Evolutionary conservation across 2,113 vertebrate genomes (phyloP).

Genomic region (Stigmatopora argus): DNA sequence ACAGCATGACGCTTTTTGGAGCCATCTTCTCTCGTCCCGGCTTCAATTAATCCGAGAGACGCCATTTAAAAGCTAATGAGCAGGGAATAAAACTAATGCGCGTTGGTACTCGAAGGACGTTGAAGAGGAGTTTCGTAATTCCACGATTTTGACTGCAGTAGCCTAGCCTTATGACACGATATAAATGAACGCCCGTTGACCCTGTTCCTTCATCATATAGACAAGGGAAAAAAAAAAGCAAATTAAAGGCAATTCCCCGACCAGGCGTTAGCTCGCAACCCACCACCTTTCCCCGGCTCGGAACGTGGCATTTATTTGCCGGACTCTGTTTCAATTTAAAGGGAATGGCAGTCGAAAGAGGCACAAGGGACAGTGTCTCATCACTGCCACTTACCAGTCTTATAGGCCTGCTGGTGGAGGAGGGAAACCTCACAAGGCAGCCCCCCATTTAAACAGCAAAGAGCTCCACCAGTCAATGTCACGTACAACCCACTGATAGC

Average conservation of each 20-base stretch:
- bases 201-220: conserved; percentile 81
- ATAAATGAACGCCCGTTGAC: conserved; percentile 66
- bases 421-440: conserved; percentile 58
- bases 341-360: conserved; percentile 82
- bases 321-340: conserved; percentile 83
- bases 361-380: conserved; percentile 76
- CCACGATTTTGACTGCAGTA: conserved; percentile 21
- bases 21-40: conserved; percentile 66
- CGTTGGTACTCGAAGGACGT: conserved; percentile 44
- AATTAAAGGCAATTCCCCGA: conserved; percentile 77
- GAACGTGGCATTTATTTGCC: conserved; percentile 76
- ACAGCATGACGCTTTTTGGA: conserved; percentile 64
- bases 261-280: conserved; percentile 15
- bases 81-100: conserved; percentile 51
- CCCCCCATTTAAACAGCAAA: conserved; percentile 61
- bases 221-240: conserved; percentile 81
- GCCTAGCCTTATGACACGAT: conserved; percentile 35
- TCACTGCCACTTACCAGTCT: conserved; percentile 70
- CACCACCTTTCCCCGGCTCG: conserved; percentile 44
- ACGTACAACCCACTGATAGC: conserved; percentile 52
- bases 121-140: conserved; percentile 17
- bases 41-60: conserved; percentile 73
- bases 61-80: conserved; percentile 69
- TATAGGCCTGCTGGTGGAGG: conserved; percentile 52
- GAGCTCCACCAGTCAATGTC: conserved; percentile 70